Conservation (phyloP, 2,888 invertebrate genomes). For the Sthenelais limicola region DNA sequence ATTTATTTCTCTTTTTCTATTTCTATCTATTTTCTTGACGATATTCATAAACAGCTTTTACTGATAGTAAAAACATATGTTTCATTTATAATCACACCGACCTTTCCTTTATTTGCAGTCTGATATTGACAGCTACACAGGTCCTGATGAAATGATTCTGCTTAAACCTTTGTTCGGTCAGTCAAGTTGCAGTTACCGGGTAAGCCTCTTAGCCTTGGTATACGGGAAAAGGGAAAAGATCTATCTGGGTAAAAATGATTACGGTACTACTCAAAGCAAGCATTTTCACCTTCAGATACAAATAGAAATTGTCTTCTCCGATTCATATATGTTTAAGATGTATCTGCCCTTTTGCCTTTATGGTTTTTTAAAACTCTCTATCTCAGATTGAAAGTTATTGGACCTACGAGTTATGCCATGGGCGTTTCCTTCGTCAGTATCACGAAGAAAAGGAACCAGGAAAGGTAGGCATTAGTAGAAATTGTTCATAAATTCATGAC, state of each 20-base stretch:
- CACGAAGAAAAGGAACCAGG: conserved; percentile 95
- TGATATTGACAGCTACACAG: conserved; percentile 78
- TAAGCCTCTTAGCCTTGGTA: conserved; percentile 48
- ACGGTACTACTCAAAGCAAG: too few species aligned
- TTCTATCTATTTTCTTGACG: too few species aligned
- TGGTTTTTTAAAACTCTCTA: neutral
- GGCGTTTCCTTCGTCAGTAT: conserved; percentile 90
- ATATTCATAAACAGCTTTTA: too few species aligned
- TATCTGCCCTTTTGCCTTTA: neutral
- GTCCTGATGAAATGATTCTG: conserved; percentile 84
- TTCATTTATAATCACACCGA: neutral
- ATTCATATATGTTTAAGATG: neutral
- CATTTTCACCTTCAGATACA: too few species aligned
- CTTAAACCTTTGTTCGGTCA: conserved; percentile 84
- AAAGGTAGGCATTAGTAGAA: conserved; percentile 75
- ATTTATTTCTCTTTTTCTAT: too few species aligned
- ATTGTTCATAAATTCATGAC: neutral
- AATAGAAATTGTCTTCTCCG: conserved; percentile 1
- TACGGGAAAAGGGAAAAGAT: too few species aligned
- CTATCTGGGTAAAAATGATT: too few species aligned
- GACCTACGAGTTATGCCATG: conserved; percentile 98
- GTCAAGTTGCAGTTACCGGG: conserved; percentile 86
- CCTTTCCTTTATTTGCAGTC: conserved; percentile 65
- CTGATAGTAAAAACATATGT: too few species aligned
- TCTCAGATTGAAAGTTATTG: conserved; percentile 80